Percentiles rank a stretch among this genome's conserved stretches.
phyloP scores from a whole-genome alignment of 2,113 vertebrate species.

The Cyrtonyx montezumae region DNA sequence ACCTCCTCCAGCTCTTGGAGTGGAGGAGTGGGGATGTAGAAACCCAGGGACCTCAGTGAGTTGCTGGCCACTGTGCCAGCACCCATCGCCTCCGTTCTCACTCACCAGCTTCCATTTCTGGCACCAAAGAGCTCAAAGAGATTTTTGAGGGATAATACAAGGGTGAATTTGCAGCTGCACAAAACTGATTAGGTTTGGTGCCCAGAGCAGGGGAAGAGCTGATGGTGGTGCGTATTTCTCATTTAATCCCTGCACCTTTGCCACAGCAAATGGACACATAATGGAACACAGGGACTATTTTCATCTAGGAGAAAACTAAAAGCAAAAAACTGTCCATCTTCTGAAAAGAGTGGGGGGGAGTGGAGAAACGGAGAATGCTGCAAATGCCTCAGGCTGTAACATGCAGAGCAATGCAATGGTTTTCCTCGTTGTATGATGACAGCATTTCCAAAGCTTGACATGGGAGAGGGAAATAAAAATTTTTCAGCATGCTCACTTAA shows the following conservation, averaged over 20 bases:
- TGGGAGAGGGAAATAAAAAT: background rate
- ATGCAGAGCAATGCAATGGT: background rate
- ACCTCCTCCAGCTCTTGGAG: background rate
- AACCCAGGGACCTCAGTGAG: background rate
- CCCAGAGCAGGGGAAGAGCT: background rate
- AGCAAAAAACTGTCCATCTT: background rate
- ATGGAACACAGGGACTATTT: rapidly evolving
- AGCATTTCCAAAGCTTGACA: background rate
- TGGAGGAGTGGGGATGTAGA: background rate
- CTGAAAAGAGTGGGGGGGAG: background rate
- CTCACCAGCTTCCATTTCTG: background rate
- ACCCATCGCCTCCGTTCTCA: background rate
- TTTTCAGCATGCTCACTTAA: background rate
- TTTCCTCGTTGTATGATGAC: background rate
- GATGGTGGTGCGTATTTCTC: rapidly evolving
- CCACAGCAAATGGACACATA: no score
- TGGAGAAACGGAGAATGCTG: background rate
- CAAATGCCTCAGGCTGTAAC: rapidly evolving
- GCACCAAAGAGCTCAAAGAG: background rate
- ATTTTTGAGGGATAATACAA: background rate
- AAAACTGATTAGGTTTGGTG: background rate
- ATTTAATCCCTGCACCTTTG: background rate
- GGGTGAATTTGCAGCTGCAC: background rate
- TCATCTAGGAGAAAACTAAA: background rate
- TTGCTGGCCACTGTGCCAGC: background rate